phyloP scores from a whole-genome alignment of 2,888 invertebrate species.

The Hedychridium roseum region DNA sequence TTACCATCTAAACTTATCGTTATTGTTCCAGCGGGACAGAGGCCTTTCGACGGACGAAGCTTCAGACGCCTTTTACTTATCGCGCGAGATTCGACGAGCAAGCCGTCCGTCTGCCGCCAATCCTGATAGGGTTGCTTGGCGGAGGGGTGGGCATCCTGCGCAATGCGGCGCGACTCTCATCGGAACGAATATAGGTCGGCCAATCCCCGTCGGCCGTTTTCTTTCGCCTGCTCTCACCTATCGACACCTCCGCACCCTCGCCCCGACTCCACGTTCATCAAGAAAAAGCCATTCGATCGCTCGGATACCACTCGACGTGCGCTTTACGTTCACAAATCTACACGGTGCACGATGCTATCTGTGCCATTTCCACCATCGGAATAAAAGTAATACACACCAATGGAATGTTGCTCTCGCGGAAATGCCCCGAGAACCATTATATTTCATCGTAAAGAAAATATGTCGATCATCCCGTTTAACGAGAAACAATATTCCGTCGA shows the following conservation, averaged over 20 bases:
- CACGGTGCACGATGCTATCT: constrained; percentile 13
- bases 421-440: too few species aligned
- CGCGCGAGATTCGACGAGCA: background rate
- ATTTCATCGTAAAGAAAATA: too few species aligned
- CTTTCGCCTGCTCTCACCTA: constrained; percentile 29
- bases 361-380: too few species aligned
- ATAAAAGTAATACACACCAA: too few species aligned
- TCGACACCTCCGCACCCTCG: constrained; percentile 33
- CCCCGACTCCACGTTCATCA: constrained; percentile 19
- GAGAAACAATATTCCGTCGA: too few species aligned
- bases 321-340: constrained; percentile 14
- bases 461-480: too few species aligned
- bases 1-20: too few species aligned
- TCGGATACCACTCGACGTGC: constrained; percentile 12
- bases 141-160: constrained; percentile 35
- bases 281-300: constrained; percentile 21
- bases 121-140: constrained; percentile 36
- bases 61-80: background rate
- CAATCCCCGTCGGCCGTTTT: constrained; percentile 40
- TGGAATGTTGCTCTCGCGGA: too few species aligned
- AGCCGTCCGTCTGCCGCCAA: constrained; percentile 16
- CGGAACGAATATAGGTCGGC: constrained; percentile 45
- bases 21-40: too few species aligned
- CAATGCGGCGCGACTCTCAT: constrained; percentile 36
- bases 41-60: too few species aligned